Base-by-base conservation (phyloP, 1,140 invertebrate genomes). In the Streblospio benedicti region DNA sequence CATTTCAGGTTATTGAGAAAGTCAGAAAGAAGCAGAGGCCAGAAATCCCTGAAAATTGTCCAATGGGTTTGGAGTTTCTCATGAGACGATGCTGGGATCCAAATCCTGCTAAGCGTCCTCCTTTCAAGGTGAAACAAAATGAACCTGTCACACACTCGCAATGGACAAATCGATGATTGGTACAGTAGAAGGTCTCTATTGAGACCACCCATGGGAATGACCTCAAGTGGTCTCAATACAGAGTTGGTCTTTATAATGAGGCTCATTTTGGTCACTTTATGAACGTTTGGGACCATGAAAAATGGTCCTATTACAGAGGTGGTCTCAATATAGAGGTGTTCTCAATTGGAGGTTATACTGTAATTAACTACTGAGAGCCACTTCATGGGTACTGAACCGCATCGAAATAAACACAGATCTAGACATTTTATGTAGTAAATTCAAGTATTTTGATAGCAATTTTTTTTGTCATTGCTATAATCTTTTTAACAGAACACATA, bases 41-140 rank as follows among this genome's bases (percentile, higher is more conserved):
- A 23, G 64, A 61, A 12, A 65, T 75, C 27, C 69, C 71, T 6
- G 25, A 44, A 4, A 49, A 41, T 1, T 71, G 67, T 63, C 71
- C 73, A 18, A 38, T 53, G 35, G 64, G 67, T 1, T 55, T 75
- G 33, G 27, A 49, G 6, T 43, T 59, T 14, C 65, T 75, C 4
- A 71, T 75, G 14, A 25, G 58, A 6, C 51, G 60, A 41, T 75
- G 73, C 57, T 75, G 73, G 73, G 59, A 66, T 27, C 66, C 64
- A 1, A 71, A 68, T 18, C 69, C 71, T 43, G 65, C 67, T 4
- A 65, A 58, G 27, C 65, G 73, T 59, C 71, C 71, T 14, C 60
- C 63, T 27, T 75, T 75, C 59, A 72, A 72, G 65, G 73, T 73
- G 25, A n/a, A n/a, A n/a, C n/a, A n/a, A n/a, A n/a, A n/a, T n/a